Evolutionary conservation across 2,113 vertebrate species (phyloP).

Genomic region (Cyprinodon variegatus): DNA sequence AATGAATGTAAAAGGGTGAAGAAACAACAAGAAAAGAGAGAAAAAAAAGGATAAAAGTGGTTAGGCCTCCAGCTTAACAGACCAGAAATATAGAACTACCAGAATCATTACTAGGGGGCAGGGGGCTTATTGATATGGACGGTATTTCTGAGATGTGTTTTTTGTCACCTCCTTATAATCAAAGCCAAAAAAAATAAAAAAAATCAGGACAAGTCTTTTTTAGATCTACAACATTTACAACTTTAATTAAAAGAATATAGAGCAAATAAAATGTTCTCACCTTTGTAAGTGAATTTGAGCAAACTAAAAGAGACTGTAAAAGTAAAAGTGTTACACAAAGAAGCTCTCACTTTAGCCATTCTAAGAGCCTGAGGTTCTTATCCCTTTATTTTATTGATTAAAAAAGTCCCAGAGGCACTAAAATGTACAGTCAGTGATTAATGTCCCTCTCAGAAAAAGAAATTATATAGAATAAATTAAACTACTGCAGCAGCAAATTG

Average conservation of each 20-base stretch:
- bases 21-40: constrained; percentile 83
- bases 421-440: constrained; percentile 99
- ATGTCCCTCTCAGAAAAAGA: constrained; percentile 99
- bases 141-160: constrained; percentile 74
- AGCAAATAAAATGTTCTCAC: constrained; percentile 47
- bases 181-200: constrained; percentile 81
- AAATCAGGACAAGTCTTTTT: constrained; percentile 41
- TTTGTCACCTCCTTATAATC: constrained; percentile 88
- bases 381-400: constrained; percentile 93
- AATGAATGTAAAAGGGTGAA: constrained; percentile 86
- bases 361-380: constrained; percentile 72
- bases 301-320: constrained; percentile 60
- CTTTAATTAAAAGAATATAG: constrained; percentile 42
- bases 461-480: constrained; percentile 99
- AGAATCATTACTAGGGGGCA: constrained; percentile 71
- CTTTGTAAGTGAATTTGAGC: constrained; percentile 61
- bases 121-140: constrained; percentile 64
- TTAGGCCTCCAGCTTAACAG: constrained; percentile 80
- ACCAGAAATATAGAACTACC: constrained; percentile 81
- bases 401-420: constrained; percentile 96
- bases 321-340: constrained; percentile 41
- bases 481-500: constrained; percentile 99
- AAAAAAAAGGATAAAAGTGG: constrained; percentile 80
- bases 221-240: constrained; percentile 22
- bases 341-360: constrained; percentile 43